Evolutionary conservation across 2,888 invertebrate genomes (phyloP).

Genomic region (Aleiodes leptofemur): DNA sequence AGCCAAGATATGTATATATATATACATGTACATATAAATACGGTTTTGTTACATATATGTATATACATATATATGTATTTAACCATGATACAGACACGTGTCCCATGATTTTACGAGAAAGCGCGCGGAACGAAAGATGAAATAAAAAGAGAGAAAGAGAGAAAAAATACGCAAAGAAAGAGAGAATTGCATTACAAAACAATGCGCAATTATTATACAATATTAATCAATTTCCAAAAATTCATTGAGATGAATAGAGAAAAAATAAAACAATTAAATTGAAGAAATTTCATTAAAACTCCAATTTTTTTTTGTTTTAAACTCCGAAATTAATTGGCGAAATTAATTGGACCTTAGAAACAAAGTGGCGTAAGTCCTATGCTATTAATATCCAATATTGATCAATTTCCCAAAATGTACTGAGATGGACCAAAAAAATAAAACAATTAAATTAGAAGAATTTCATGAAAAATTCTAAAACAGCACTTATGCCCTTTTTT

Average conservation of each 20-base stretch:
- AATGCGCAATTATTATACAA: conserved; percentile 50
- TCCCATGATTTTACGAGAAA: conserved; percentile 53
- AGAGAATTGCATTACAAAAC: conserved; percentile 50
- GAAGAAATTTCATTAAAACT: too few relatives aligned
- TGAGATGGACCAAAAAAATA: too few relatives aligned
- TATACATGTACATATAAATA: conserved; percentile 9
- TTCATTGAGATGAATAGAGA: conserved; percentile 4
- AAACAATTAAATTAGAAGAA: too few relatives aligned
- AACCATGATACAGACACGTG: conserved; percentile 48
- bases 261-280: too few relatives aligned
- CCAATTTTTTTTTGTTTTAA: too few relatives aligned
- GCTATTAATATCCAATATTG: too few relatives aligned
- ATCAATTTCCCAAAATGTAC: too few relatives aligned
- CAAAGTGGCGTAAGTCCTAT: too few relatives aligned
- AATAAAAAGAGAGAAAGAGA: conserved; percentile 38
- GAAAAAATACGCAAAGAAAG: conserved; percentile 37
- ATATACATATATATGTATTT: conserved; percentile 5
- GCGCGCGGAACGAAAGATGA: conserved; percentile 45
- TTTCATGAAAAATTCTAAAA: too few relatives aligned
- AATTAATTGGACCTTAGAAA: too few relatives aligned
- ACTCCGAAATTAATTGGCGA: too few relatives aligned
- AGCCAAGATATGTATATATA: not conserved
- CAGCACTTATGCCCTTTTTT: too few relatives aligned
- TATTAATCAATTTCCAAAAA: conserved; percentile 25
- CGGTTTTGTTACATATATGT: conserved; percentile 22